Evolutionary conservation across 2,113 vertebrate genomes (phyloP).

Genomic region (Centropus unirufus): DNA sequence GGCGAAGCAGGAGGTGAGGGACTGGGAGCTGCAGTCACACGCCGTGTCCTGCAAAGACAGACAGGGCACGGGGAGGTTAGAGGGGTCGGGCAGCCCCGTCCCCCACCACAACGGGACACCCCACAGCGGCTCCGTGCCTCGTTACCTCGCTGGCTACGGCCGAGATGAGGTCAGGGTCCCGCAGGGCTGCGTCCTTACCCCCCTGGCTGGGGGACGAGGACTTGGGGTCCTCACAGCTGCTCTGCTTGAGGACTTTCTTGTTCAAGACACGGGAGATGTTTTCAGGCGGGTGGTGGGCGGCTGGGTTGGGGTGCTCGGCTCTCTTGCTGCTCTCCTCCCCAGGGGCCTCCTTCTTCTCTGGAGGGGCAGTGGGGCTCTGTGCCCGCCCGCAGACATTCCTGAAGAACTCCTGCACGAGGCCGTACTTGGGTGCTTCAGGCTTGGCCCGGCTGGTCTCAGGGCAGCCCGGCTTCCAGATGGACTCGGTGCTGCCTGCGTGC

Average conservation of each 20-base stretch:
- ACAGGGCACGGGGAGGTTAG: constrained; percentile 37
- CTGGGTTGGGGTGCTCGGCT: constrained; percentile 66
- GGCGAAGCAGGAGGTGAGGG: constrained; percentile 87
- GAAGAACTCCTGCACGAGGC: constrained; percentile 93
- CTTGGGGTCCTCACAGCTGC: constrained; percentile 81
- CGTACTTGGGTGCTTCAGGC: constrained; percentile 81
- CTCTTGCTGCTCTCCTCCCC: constrained; percentile 82
- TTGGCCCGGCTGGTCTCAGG: constrained; percentile 76
- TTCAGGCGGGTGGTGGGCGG: constrained; percentile 77
- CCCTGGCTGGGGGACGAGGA: constrained; percentile 50
- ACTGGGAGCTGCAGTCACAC: constrained; percentile 90
- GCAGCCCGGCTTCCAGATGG: constrained; percentile 86
- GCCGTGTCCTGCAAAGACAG: constrained; percentile 83
- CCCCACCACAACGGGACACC: not conserved
- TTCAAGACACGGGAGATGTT: constrained; percentile 85
- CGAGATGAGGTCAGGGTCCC: constrained; percentile 69
- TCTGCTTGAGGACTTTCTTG: constrained; percentile 89
- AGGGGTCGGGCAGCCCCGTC: not conserved
- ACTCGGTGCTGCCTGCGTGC: constrained; percentile 89
- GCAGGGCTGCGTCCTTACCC: constrained; percentile 70
- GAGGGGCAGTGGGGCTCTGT: constrained; percentile 66
- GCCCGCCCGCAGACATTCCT: constrained; percentile 87
- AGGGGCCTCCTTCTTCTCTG: constrained; percentile 68
- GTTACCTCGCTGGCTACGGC: constrained; percentile 82
- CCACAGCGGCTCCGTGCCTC: not conserved